Conservation (phyloP, 2,113 vertebrate species). For the Pterocles burchelli region DNA sequence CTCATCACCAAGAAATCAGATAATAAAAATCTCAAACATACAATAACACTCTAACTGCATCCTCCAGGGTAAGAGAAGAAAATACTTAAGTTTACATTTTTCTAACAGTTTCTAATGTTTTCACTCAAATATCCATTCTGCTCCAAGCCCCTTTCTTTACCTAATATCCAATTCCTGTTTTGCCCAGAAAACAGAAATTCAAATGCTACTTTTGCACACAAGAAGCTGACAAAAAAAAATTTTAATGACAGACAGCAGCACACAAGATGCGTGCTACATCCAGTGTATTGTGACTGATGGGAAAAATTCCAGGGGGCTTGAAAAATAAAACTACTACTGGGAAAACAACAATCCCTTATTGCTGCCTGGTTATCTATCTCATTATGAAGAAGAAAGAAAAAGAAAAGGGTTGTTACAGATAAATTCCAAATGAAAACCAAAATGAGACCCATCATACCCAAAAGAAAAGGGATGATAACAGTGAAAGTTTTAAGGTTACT, state of each 20-base stretch:
- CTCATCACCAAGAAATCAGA: neutral
- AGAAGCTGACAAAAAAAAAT: neutral
- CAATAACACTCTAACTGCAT: neutral
- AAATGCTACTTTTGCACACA: neutral
- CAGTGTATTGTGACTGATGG: accelerated
- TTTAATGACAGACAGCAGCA: neutral
- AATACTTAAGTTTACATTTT: neutral
- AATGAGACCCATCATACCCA: neutral
- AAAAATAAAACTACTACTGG: neutral
- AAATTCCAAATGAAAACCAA: neutral
- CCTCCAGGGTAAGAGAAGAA: neutral
- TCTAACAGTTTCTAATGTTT: neutral
- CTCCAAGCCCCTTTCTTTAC: neutral
- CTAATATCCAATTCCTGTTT: neutral
- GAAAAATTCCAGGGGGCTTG: neutral
- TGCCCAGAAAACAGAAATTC: neutral
- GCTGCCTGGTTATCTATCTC: neutral
- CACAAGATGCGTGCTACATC: neutral
- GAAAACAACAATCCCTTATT: neutral
- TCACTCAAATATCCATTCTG: accelerated
- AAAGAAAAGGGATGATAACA: neutral
- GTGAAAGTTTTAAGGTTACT: neutral
- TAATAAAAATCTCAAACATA: neutral
- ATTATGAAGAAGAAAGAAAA: neutral
- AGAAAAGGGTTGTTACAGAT: neutral